Conservation (phyloP, 2,888 invertebrate genomes). For the Pristionchus entomophagus region DNA sequence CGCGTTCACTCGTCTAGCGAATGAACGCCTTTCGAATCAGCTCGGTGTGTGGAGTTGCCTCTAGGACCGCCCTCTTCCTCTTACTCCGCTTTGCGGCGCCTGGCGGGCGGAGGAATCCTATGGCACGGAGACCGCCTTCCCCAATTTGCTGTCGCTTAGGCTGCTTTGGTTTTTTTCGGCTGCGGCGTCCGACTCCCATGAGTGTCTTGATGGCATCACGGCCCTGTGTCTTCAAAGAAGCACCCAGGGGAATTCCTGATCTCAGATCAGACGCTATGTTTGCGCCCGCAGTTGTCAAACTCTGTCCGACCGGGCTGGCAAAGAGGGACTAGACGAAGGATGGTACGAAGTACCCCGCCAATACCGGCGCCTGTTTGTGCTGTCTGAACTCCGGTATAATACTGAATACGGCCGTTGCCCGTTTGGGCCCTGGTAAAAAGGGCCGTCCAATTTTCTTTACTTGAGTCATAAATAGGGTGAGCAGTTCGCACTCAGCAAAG, state of each 20-base stretch:
- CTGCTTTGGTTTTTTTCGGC: not conserved
- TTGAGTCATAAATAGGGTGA: not conserved
- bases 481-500: too few species aligned
- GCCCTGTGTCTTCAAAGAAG: not conserved
- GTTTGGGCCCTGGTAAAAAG: not conserved
- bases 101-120: too few species aligned
- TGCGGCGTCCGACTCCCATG: not conserved
- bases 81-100: too few species aligned
- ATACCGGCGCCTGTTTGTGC: not conserved
- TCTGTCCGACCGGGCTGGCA: not conserved
- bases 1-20: too few species aligned
- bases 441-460: not conserved
- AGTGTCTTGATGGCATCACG: not conserved
- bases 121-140: not conserved
- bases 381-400: not conserved
- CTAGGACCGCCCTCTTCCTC: too few species aligned
- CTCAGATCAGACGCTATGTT: not conserved
- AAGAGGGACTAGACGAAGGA: not conserved
- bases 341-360: not conserved
- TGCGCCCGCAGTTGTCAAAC: not conserved
- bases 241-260: not conserved
- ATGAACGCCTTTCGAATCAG: too few species aligned
- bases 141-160: not conserved
- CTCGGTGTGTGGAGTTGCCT: too few species aligned
- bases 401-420: not conserved